Percentiles rank a stretch among this genome's conserved stretches.
Conservation (phyloP, 2,797 vertebrate genomes). For the Coilia nasus region DNA sequence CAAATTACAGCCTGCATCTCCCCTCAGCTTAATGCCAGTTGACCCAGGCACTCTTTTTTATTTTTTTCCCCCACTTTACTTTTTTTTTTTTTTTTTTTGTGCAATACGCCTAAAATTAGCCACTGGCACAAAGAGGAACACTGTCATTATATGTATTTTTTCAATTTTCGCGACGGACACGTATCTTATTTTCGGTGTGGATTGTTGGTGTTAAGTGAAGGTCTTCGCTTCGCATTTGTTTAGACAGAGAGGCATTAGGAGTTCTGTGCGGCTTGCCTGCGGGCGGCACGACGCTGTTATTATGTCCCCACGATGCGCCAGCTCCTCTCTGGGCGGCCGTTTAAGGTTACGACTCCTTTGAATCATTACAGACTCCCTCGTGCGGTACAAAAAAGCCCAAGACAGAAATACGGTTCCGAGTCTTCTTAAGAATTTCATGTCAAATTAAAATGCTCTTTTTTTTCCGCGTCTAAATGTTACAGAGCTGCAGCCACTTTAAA, state of each 20-base stretch:
- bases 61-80: not conserved
- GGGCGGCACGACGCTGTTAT: not conserved
- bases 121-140: conserved; percentile 37
- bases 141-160: conserved; percentile 40
- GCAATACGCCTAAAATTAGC: conserved; percentile 48
- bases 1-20: conserved; percentile 55
- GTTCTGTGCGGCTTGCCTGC: not conserved
- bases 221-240: not conserved
- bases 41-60: conserved; percentile 37
- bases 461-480: too few relatives aligned
- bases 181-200: conserved; percentile 29
- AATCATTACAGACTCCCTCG: not conserved
- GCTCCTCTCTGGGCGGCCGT: conserved; percentile 1
- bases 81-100: not conserved
- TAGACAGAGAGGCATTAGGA: conserved; percentile 33
- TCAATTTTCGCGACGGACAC: conserved; percentile 36
- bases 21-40: conserved; percentile 42
- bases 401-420: not conserved
- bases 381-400: not conserved
- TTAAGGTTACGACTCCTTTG: not conserved
- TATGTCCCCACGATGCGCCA: conserved; percentile 28
- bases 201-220: conserved; percentile 37
- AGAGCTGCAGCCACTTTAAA: too few relatives aligned
- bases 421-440: not conserved
- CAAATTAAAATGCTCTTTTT: not conserved